Conservation (phyloP, 2,113 vertebrate species). For the Seriola rivoliana region DNA sequence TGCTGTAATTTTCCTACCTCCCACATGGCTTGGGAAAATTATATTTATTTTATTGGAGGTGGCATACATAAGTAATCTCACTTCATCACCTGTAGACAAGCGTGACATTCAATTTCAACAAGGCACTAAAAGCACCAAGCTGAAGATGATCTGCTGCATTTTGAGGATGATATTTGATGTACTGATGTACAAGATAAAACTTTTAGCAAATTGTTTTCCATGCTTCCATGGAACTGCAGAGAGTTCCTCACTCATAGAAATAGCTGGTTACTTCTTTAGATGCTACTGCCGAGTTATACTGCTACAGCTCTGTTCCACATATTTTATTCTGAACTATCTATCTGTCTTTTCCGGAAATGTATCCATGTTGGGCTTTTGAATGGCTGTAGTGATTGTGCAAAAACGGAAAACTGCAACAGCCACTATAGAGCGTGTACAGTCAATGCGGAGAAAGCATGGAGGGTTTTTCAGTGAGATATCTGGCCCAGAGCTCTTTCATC, state of each 20-base stretch:
- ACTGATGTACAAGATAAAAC: neutral
- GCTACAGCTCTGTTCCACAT: neutral
- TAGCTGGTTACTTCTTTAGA: neutral
- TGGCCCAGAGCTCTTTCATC: neutral
- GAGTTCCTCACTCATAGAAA: neutral
- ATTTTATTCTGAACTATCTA: neutral
- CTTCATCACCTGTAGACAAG: conserved; percentile 4
- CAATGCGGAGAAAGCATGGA: neutral
- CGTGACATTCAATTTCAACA: neutral
- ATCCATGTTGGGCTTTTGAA: neutral
- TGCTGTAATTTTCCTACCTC: neutral
- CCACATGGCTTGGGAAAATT: neutral
- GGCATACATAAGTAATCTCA: neutral
- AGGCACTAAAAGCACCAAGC: neutral
- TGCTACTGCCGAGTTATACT: neutral
- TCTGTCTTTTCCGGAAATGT: neutral
- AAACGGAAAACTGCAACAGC: neutral
- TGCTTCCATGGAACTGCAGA: neutral
- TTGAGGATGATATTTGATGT: neutral
- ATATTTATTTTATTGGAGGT: neutral
- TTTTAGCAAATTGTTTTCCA: neutral
- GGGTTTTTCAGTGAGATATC: neutral
- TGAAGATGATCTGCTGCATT: neutral
- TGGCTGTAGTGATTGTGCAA: neutral
- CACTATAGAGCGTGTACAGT: neutral